Evolutionary conservation across 1,140 invertebrate species (phyloP).

Genomic region (Platorchestia sp.): DNA sequence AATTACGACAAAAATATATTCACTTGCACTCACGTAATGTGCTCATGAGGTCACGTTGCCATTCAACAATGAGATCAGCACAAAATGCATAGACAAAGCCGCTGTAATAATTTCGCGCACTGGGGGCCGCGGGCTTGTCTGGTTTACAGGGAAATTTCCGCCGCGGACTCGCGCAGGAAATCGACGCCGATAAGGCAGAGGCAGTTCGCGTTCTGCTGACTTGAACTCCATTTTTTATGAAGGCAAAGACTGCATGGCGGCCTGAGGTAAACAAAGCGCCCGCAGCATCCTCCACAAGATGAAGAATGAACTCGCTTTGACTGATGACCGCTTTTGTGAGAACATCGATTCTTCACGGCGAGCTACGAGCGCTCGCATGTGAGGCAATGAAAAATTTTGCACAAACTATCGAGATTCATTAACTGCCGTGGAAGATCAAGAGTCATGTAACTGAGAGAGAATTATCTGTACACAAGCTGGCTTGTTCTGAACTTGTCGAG

Average conservation of each 20-base stretch:
- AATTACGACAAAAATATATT: no score
- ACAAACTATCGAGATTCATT: background rate
- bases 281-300: background rate
- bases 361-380: background rate
- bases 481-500: background rate
- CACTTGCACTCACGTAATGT: no score
- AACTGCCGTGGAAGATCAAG: background rate
- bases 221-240: background rate
- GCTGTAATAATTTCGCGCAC: background rate
- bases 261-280: background rate
- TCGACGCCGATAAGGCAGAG: background rate
- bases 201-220: background rate
- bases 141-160: background rate
- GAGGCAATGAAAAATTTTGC: background rate
- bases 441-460: background rate
- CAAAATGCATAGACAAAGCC: background rate
- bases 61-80: background rate
- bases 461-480: background rate
- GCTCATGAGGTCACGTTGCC: no score
- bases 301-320: constrained; percentile 45
- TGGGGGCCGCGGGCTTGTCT: background rate
- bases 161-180: background rate
- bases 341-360: background rate
- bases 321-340: constrained; percentile 1
- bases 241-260: background rate